Percentiles rank a stretch among this genome's conserved stretches.
Conservation (phyloP, 2,888 invertebrate species). For the Stenoptilia bipunctidactyla region DNA sequence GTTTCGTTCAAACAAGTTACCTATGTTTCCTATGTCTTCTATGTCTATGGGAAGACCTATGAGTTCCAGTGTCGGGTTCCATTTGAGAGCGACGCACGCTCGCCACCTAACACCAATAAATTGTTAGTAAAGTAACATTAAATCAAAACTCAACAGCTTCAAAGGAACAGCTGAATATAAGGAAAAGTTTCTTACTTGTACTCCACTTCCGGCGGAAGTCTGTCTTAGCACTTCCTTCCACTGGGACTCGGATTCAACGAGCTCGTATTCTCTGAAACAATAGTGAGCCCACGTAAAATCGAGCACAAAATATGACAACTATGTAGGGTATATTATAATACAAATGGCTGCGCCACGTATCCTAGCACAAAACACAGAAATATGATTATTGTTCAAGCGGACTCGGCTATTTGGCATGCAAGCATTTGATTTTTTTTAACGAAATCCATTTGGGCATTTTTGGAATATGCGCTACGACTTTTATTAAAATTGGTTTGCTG, state of each 20-base stretch:
- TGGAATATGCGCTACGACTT: not conserved
- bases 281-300: not conserved
- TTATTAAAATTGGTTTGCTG: no score
- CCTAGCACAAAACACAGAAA: not conserved
- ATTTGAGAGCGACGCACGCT: slow-evolving; percentile 74
- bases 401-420: not conserved
- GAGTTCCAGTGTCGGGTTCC: slow-evolving; percentile 60
- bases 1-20: no score
- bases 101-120: slow-evolving; percentile 70
- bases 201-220: slow-evolving; percentile 66
- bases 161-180: not conserved
- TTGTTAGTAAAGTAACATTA: not conserved
- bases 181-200: slow-evolving; percentile 39
- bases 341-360: not conserved
- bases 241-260: slow-evolving; percentile 89
- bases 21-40: slow-evolving; percentile 72
- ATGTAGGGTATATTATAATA: not conserved
- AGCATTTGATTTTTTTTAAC: no score
- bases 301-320: not conserved
- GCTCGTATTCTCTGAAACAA: slow-evolving; percentile 70
- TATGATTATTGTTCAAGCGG: not conserved
- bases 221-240: slow-evolving; percentile 90
- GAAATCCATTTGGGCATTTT: not conserved
- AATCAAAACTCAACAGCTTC: not conserved
- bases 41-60: slow-evolving; percentile 72